Percentiles rank a stretch among this genome's conserved stretches.
Conservation (phyloP, 1,140 invertebrate genomes). For the Euwallacea fornicatus region DNA sequence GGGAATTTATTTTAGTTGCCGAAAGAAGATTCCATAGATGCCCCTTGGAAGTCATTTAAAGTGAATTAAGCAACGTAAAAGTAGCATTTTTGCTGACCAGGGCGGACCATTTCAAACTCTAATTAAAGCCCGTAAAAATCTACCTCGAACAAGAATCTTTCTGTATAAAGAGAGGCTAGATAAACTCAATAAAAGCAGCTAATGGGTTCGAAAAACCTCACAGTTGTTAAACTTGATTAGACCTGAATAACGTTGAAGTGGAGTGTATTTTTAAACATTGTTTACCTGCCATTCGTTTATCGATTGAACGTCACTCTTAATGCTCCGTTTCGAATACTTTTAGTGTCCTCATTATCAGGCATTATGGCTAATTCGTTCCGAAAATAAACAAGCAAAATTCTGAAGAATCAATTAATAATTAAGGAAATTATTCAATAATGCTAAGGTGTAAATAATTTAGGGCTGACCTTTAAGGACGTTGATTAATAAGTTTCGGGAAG, state of each 20-base stretch:
- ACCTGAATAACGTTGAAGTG: not conserved
- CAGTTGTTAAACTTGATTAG: conserved; percentile 12
- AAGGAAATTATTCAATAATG: conserved; percentile 1
- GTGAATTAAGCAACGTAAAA: too few species aligned
- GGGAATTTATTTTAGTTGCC: too few species aligned
- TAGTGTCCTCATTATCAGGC: too few species aligned
- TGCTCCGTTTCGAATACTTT: not conserved
- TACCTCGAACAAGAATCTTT: conserved; percentile 3
- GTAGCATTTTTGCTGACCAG: too few species aligned
- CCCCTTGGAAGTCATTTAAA: too few species aligned
- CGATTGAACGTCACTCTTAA: conserved; percentile 1
- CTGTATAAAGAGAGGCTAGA: conserved; percentile 12
- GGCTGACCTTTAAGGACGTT: conserved; percentile 14
- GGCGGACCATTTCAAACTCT: conserved; percentile 1
- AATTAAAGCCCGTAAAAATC: conserved; percentile 18
- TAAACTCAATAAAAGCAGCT: conserved; percentile 16
- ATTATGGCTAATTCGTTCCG: too few species aligned
- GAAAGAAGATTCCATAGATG: too few species aligned
- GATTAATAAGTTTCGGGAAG: conserved; percentile 9
- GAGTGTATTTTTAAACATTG: conserved; percentile 12
- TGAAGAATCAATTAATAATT: not conserved
- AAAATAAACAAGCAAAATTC: too few species aligned
- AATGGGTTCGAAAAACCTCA: conserved; percentile 9
- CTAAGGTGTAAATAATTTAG: conserved; percentile 9
- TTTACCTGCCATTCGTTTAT: not conserved